Conservation (phyloP, 1,140 invertebrate genomes). For the Notospermus geniculatus region DNA sequence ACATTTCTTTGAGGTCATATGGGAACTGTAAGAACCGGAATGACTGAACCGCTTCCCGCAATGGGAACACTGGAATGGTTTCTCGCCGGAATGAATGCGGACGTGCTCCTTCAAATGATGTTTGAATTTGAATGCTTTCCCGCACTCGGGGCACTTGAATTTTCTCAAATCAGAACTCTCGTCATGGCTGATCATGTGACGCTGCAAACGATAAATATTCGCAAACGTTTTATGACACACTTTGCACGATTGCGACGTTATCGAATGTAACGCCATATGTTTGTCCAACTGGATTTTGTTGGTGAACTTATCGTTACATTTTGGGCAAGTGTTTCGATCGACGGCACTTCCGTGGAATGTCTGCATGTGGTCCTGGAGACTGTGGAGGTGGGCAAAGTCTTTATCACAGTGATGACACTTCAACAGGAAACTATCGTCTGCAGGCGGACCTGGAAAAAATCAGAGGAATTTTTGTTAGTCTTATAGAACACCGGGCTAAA, state of each 20-base stretch:
- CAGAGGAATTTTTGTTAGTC: neutral
- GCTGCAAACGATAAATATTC: conserved; percentile 92
- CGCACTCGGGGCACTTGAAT: conserved; percentile 97
- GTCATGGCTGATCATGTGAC: conserved; percentile 96
- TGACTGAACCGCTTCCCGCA: conserved; percentile 98
- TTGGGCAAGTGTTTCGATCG: conserved; percentile 63
- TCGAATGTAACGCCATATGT: conserved; percentile 78
- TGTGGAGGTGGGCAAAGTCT: conserved; percentile 60
- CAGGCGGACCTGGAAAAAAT: conserved; percentile 12
- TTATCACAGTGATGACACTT: conserved; percentile 66
- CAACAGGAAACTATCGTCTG: conserved; percentile 40
- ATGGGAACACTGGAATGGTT: conserved; percentile 95
- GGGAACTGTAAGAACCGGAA: conserved; percentile 97
- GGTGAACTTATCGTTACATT: conserved; percentile 76
- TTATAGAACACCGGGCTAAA: neutral
- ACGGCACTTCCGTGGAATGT: conserved; percentile 57
- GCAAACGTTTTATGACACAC: conserved; percentile 96
- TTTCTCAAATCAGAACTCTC: conserved; percentile 91
- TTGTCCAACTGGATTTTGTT: conserved; percentile 78
- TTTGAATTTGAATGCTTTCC: conserved; percentile 98
- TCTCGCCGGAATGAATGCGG: conserved; percentile 91
- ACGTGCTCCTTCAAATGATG: conserved; percentile 97
- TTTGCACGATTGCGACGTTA: conserved; percentile 85
- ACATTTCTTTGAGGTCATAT: conserved; percentile 99
- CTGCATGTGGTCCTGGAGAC: conserved; percentile 66